A percentile compares a stretch with the other conserved stretches of the same genome.
Evolutionary conservation across 2,113 vertebrate genomes (phyloP).

Genomic region (Sapayoa aenigma): DNA sequence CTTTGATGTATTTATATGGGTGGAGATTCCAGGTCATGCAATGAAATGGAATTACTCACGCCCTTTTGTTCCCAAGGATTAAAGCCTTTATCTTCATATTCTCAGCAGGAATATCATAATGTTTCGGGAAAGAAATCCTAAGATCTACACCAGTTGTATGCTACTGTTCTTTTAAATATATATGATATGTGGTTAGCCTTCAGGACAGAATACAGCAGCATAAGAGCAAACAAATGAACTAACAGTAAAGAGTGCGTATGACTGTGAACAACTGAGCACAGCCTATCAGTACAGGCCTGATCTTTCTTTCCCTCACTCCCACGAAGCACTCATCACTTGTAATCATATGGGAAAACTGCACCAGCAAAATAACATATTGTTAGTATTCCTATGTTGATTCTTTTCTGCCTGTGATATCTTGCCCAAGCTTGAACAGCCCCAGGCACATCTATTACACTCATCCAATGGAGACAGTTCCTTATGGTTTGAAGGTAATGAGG

Average conservation of each 20-base stretch:
- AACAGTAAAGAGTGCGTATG: not conserved
- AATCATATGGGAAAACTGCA: conserved; percentile 66
- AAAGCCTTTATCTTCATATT: conserved; percentile 61
- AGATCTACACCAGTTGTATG: conserved; percentile 12
- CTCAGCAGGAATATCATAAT: conserved; percentile 45
- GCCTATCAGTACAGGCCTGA: not conserved
- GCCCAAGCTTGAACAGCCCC: conserved; percentile 67
- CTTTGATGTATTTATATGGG: conserved; percentile 70
- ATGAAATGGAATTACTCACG: conserved; percentile 60
- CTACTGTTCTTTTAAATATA: conserved; percentile 54
- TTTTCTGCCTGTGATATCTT: conserved; percentile 59
- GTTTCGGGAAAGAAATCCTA: conserved; percentile 38
- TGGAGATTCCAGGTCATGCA: conserved; percentile 60
- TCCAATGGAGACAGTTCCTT: conserved; percentile 18
- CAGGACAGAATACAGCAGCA: not conserved
- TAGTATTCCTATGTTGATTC: conserved; percentile 45
- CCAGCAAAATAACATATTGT: conserved; percentile 24
- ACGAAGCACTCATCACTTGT: conserved; percentile 45
- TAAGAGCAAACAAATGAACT: conserved; percentile 32
- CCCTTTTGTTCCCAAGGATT: conserved; percentile 68
- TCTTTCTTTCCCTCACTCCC: conserved; percentile 23
- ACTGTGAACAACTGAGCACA: not conserved
- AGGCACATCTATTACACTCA: conserved; percentile 37
- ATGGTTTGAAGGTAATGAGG: conserved; percentile 4
- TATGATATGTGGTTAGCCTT: conserved; percentile 50